Evolutionary conservation across 2,797 vertebrate species (phyloP).

Genomic region (Pipistrellus pipistrellus): DNA sequence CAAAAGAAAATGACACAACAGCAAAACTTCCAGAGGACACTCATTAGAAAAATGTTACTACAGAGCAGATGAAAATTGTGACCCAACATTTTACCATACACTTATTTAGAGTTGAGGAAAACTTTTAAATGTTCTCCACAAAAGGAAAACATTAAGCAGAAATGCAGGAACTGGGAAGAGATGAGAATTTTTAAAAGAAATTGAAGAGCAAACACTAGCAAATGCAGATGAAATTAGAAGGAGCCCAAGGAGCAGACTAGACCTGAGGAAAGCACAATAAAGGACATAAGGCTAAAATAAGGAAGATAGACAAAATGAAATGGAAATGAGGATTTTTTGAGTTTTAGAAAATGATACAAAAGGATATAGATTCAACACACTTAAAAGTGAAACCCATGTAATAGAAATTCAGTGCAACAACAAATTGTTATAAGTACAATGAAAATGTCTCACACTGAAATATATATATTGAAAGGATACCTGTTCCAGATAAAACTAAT

Average conservation of each 20-base stretch:
- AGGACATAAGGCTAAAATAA: background rate
- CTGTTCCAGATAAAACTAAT: slow-evolving; percentile 6
- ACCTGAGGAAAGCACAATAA: background rate
- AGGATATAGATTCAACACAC: background rate
- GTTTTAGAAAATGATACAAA: slow-evolving; percentile 16
- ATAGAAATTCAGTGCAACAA: background rate
- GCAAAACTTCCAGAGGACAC: background rate
- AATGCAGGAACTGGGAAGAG: background rate
- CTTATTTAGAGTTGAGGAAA: slow-evolving; percentile 1
- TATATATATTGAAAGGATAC: background rate
- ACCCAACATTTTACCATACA: background rate
- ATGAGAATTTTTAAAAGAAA: background rate
- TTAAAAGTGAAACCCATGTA: background rate
- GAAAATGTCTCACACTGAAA: slow-evolving; percentile 1
- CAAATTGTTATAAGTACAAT: background rate
- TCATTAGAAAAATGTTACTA: slow-evolving; percentile 13
- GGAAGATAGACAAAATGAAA: background rate
- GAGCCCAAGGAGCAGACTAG: background rate
- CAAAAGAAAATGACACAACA: background rate
- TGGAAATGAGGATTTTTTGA: background rate
- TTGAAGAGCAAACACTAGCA: background rate
- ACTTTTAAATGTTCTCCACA: background rate
- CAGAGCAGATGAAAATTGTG: slow-evolving; percentile 37
- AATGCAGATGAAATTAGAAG: slow-evolving; percentile 24
- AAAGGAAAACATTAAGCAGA: background rate